phyloP scores from a whole-genome alignment of 1,140 invertebrate species.

The Brachionus rubens region DNA sequence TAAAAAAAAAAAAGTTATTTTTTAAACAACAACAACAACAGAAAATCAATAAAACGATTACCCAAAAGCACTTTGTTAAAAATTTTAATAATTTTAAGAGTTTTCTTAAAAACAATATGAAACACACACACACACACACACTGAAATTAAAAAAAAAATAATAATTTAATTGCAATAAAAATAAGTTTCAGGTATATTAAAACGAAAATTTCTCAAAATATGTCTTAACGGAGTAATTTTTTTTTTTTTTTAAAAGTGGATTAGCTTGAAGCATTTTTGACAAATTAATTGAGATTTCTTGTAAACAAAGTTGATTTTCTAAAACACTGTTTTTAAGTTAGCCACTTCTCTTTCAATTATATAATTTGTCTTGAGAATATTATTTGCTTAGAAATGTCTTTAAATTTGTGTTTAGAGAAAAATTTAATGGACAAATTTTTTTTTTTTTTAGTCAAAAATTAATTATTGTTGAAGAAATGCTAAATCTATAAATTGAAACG shows the following conservation, averaged over 20 bases:
- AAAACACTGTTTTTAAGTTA: no score
- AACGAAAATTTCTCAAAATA: not conserved
- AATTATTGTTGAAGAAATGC: constrained; percentile 15
- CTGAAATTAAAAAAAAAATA: no score
- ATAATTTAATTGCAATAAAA: constrained; percentile 14
- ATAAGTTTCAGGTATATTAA: constrained; percentile 22
- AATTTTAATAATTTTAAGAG: constrained; percentile 35
- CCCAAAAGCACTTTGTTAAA: constrained; percentile 2
- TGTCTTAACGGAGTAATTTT: not conserved
- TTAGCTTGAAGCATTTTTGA: constrained; percentile 29
- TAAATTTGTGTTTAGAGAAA: constrained; percentile 37
- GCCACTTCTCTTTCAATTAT: not conserved
- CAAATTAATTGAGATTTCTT: constrained; percentile 24
- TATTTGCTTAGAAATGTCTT: constrained; percentile 18
- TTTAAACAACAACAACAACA: constrained; percentile 3
- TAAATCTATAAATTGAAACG: constrained; percentile 12
- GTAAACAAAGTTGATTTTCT: not conserved
- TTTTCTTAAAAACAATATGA: constrained; percentile 11
- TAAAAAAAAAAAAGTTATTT: not conserved
- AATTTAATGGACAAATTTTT: constrained; percentile 38
- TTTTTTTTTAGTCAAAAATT: not conserved
- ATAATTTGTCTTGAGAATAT: constrained; percentile 13
- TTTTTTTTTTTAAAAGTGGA: not conserved
- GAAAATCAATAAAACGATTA: constrained; percentile 34
- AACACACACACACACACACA: no score